These are phyloP conservation scores for Catharus ustulatus DNA, from an alignment of 2,797 vertebrate species.

Conservation along the genomic window DNA sequence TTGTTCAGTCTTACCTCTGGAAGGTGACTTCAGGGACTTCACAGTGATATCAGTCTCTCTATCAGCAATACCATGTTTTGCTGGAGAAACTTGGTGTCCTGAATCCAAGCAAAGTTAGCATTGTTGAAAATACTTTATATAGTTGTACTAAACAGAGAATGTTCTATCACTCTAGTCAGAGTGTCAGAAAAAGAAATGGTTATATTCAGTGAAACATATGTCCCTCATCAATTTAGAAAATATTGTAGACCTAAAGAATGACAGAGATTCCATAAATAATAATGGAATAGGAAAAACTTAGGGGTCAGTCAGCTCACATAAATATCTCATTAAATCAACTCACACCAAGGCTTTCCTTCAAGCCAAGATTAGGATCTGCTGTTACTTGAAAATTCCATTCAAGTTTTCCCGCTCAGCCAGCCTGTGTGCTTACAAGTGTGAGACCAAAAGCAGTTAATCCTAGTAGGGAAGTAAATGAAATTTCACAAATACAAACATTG, in stretches of 20 bases:
- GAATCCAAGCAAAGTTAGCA: neutral
- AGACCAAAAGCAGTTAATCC: conserved; percentile 2
- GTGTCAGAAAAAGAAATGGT: neutral
- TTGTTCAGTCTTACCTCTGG: neutral
- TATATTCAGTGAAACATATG: neutral
- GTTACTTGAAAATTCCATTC: conserved; percentile 31
- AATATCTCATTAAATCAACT: conserved; percentile 8
- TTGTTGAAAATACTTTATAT: neutral
- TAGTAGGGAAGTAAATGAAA: conserved; percentile 1
- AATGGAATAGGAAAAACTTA: neutral
- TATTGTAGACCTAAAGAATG: neutral
- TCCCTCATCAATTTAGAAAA: neutral
- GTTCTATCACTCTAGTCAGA: neutral
- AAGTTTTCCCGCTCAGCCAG: conserved; percentile 1
- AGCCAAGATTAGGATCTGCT: neutral
- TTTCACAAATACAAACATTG: neutral
- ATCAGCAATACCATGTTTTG: neutral
- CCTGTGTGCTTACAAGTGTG: neutral
- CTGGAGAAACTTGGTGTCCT: neutral
- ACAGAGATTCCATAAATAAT: neutral
- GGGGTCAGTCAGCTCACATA: neutral
- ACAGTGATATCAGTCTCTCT: neutral
- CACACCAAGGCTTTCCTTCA: neutral
- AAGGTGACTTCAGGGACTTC: neutral
- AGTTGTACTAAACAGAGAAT: neutral